A percentile compares a stretch with the other conserved stretches of the same genome.
phyloP scores from a whole-genome alignment of 2,888 invertebrate species.

The Lingula anatina region DNA sequence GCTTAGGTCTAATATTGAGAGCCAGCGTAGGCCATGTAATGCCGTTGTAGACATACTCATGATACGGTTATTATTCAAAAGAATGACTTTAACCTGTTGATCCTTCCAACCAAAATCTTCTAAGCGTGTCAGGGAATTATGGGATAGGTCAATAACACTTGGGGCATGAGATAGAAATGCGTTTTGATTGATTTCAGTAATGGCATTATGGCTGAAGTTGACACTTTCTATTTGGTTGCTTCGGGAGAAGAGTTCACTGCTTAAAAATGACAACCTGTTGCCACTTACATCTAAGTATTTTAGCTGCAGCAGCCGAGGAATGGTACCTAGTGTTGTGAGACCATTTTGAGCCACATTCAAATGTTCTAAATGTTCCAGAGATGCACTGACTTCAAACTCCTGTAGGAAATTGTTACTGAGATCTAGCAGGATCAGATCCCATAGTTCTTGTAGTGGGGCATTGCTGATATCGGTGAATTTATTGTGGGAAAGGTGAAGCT shows the following conservation, averaged over 20 bases:
- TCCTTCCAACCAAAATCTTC: conserved; percentile 31
- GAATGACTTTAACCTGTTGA: no score
- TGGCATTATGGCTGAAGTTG: conserved; percentile 34
- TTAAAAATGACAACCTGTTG: conserved; percentile 26
- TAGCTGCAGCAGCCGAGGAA: conserved; percentile 13
- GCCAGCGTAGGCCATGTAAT: conserved; percentile 26
- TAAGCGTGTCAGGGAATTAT: conserved; percentile 25
- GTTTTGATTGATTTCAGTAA: conserved; percentile 21
- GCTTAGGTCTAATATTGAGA: conserved; percentile 24
- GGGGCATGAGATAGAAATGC: conserved; percentile 33
- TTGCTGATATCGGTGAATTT: conserved; percentile 11
- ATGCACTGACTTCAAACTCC: conserved; percentile 9
- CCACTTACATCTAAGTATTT: conserved; percentile 17
- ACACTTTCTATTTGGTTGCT: conserved; percentile 21
- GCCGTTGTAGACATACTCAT: no score
- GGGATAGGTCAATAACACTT: conserved; percentile 30
- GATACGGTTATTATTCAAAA: no score
- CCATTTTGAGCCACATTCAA: conserved; percentile 14
- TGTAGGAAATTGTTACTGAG: conserved; percentile 11
- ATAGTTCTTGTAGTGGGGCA: conserved; percentile 10
- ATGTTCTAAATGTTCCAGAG: conserved; percentile 12
- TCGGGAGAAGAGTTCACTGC: conserved; percentile 25
- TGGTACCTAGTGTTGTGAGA: conserved; percentile 10
- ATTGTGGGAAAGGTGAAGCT: conserved; percentile 24
- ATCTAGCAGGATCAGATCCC: conserved; percentile 12